Percentiles rank a stretch among this genome's conserved stretches.
Evolutionary conservation across 2,797 vertebrate species (phyloP).

Genomic region (Coranthus polyacanthus): DNA sequence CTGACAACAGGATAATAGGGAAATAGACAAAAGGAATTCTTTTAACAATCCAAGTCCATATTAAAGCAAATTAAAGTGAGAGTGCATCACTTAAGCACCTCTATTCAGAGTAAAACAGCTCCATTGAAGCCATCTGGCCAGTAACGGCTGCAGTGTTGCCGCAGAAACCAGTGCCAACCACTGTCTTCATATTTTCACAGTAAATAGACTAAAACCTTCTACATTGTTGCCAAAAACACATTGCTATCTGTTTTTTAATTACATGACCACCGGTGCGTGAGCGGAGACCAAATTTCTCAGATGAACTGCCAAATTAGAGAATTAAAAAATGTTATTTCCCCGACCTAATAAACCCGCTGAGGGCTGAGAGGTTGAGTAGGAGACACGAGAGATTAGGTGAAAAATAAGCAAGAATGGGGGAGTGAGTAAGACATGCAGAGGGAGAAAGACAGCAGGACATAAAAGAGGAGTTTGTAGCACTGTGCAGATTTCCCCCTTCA

Average conservation of each 20-base stretch:
- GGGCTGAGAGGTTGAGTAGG: not conserved
- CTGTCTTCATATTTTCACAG: constrained; percentile 18
- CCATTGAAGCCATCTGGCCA: constrained; percentile 52
- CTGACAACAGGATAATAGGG: constrained; percentile 56
- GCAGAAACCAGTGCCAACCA: constrained; percentile 54
- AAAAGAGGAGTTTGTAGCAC: constrained; percentile 65
- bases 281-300: not conserved
- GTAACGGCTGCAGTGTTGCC: constrained; percentile 38
- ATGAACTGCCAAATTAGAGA: constrained; percentile 23
- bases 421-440: constrained; percentile 23
- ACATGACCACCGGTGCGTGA: not conserved
- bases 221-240: constrained; percentile 30
- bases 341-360: constrained; percentile 3
- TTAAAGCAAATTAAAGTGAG: constrained; percentile 54
- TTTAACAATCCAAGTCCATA: constrained; percentile 53
- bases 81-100: constrained; percentile 51
- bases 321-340: constrained; percentile 19
- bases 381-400: constrained; percentile 10
- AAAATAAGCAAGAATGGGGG: constrained; percentile 2
- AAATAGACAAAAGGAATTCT: constrained; percentile 59
- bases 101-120: constrained; percentile 52
- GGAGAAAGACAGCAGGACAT: constrained; percentile 44
- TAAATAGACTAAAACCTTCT: constrained; percentile 16
- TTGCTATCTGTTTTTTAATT: constrained; percentile 29
- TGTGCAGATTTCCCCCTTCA: constrained; percentile 52